Conservation (phyloP, 2,888 invertebrate genomes). For the Tetragonula carbonaria region DNA sequence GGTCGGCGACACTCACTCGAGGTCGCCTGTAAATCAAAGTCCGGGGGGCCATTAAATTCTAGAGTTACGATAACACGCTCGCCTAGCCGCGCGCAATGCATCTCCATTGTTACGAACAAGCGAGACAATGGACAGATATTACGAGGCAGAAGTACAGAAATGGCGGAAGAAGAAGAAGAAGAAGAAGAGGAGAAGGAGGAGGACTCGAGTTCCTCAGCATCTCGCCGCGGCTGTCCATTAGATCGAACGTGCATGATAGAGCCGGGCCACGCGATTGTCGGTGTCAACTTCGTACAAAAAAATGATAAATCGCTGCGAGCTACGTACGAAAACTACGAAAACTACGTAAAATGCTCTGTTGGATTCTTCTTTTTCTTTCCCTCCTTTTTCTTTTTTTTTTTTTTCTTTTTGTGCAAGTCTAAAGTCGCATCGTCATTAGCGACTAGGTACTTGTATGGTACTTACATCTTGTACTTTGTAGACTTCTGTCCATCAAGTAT, state of each 20-base stretch:
- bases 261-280: constrained; percentile 52
- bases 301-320: constrained; percentile 16
- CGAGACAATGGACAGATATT: constrained; percentile 62
- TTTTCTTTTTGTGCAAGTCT: too few species aligned
- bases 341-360: neutral
- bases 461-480: too few species aligned
- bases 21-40: constrained; percentile 45
- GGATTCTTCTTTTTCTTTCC: too few species aligned
- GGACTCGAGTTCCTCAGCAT: constrained; percentile 29
- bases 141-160: constrained; percentile 35
- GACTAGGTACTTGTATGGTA: too few species aligned
- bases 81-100: constrained; percentile 31
- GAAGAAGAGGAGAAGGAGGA: constrained; percentile 8
- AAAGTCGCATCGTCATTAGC: too few species aligned
- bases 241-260: constrained; percentile 60
- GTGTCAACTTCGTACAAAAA: constrained; percentile 36
- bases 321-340: neutral
- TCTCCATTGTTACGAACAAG: constrained; percentile 59
- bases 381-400: too few species aligned
- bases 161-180: constrained; percentile 38
- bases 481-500: too few species aligned
- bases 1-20: neutral
- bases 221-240: constrained; percentile 59
- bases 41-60: constrained; percentile 44
- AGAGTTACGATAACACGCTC: constrained; percentile 49